A percentile compares a stretch with the other conserved stretches of the same genome.
Conservation (phyloP, 2,888 invertebrate species). For the Torymus aiolomorphi region DNA sequence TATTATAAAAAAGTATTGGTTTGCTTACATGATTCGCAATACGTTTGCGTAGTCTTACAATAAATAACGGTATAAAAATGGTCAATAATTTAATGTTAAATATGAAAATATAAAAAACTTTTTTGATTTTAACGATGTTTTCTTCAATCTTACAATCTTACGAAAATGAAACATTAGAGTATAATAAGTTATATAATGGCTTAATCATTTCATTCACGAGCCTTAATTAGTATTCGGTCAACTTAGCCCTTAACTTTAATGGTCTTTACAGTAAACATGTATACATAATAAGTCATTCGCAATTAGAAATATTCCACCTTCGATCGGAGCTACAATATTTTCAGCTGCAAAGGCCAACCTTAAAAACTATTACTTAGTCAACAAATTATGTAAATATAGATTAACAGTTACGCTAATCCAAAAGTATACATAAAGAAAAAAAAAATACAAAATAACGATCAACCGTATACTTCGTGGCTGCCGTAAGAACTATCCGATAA, state of each 20-base stretch:
- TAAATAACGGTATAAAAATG: slow-evolving; percentile 1
- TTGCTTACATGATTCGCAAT: slow-evolving; percentile 9
- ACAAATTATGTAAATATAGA: too few relatives aligned
- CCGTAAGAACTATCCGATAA: too few relatives aligned
- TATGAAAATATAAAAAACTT: slow-evolving; percentile 21
- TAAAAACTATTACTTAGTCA: too few relatives aligned
- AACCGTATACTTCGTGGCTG: too few relatives aligned
- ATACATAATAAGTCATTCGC: too few relatives aligned
- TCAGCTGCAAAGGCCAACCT: too few relatives aligned
- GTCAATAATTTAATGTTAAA: neutral
- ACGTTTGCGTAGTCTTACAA: neutral
- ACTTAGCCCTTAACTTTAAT: slow-evolving; percentile 13
- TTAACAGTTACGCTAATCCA: too few relatives aligned
- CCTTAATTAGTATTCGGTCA: slow-evolving; percentile 63
- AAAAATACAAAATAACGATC: too few relatives aligned
- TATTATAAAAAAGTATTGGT: slow-evolving; percentile 19
- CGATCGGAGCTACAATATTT: too few relatives aligned
- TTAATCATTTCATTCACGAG: slow-evolving; percentile 69
- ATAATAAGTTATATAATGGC: slow-evolving; percentile 60
- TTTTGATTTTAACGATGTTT: slow-evolving; percentile 15
- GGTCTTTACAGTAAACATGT: slow-evolving; percentile 9
- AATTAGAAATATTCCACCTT: too few relatives aligned
- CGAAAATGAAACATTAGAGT: slow-evolving; percentile 47
- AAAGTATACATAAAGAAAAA: too few relatives aligned
- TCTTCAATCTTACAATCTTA: slow-evolving; percentile 59